Percentiles rank a stretch among this genome's conserved stretches.
Evolutionary conservation across 2,113 vertebrate genomes (phyloP).

Genomic region (Neomonachus schauinslandi): DNA sequence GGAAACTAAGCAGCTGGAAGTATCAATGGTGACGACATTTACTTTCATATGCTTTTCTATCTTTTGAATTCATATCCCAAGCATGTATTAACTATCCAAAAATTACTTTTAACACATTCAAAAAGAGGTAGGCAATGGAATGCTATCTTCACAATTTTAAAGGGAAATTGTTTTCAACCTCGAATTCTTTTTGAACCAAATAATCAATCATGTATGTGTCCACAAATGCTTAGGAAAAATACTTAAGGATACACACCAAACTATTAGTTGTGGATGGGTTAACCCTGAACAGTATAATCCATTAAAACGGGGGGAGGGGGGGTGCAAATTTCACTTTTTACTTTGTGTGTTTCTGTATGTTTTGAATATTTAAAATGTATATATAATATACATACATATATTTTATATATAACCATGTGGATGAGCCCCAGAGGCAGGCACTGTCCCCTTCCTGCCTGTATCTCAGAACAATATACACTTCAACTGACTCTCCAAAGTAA

Average conservation of each 20-base stretch:
- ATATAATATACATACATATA: background rate
- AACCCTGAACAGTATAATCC: background rate
- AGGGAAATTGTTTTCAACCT: constrained; percentile 36
- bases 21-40: background rate
- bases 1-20: background rate
- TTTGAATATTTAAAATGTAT: constrained; percentile 6
- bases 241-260: background rate
- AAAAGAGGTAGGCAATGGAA: background rate
- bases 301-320: background rate
- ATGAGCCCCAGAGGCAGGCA: background rate
- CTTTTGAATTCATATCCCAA: background rate
- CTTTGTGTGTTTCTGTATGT: background rate
- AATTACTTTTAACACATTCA: background rate
- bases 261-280: background rate
- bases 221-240: background rate
- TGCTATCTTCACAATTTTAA: background rate
- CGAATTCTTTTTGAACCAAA: constrained; percentile 17
- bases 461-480: background rate
- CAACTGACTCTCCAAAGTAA: background rate
- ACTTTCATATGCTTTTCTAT: background rate
- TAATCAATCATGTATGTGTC: background rate
- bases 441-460: background rate
- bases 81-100: background rate
- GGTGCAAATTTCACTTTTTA: background rate
- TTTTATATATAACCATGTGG: background rate